Evolutionary conservation across 2,113 vertebrate genomes (phyloP).

Genomic region (Callipepla squamata): DNA sequence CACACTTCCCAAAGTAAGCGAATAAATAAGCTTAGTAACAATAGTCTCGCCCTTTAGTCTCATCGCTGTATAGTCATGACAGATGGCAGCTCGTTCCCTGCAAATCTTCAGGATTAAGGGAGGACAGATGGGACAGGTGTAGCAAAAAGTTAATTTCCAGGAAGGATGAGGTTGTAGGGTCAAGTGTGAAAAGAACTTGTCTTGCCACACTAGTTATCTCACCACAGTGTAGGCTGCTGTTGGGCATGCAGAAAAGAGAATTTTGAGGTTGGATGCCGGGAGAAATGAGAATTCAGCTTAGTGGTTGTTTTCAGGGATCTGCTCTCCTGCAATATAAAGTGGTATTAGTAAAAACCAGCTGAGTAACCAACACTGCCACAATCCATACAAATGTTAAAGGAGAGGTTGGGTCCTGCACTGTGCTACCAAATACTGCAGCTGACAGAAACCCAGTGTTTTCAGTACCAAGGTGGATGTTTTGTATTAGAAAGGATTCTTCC

Average conservation of each 20-base stretch:
- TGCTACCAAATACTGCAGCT: not conserved
- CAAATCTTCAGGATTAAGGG: not conserved
- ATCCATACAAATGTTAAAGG: not conserved
- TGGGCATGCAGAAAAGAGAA: not conserved
- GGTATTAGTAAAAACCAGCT: not conserved
- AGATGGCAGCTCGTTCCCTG: not conserved
- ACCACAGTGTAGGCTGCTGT: not conserved
- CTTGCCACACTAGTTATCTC: not conserved
- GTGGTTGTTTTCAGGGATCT: not conserved
- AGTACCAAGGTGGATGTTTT: not conserved
- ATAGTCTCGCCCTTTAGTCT: constrained; percentile 10
- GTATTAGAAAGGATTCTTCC: not conserved
- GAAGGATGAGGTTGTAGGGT: not conserved
- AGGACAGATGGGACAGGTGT: not conserved
- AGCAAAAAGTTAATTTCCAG: not conserved
- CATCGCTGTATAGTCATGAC: not conserved
- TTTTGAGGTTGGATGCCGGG: not conserved
- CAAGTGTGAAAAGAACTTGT: not conserved
- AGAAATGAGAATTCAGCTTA: not conserved
- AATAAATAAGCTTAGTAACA: constrained; percentile 21
- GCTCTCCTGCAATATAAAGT: not conserved
- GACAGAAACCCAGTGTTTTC: not conserved
- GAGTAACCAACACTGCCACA: not conserved
- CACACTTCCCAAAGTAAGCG: not conserved
- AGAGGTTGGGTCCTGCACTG: not conserved